Evolutionary conservation across 2,888 invertebrate species (phyloP).

Genomic region (Linyphia triangularis): DNA sequence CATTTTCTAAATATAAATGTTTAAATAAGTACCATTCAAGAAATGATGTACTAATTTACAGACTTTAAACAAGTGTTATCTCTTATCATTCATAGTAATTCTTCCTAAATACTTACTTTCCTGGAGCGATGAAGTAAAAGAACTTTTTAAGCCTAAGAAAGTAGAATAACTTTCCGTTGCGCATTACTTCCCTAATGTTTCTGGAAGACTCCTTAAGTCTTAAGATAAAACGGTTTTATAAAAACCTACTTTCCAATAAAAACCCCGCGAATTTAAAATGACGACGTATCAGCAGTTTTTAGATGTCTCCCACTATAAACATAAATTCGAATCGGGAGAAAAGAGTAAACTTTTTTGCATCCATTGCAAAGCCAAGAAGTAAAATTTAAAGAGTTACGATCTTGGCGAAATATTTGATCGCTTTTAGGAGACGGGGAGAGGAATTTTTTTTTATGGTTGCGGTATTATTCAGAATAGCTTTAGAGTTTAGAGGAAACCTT

Average conservation of each 20-base stretch:
- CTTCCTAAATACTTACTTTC: conserved; percentile 5
- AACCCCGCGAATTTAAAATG: conserved; percentile 49
- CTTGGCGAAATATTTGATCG: conserved; percentile 63
- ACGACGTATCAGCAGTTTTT: conserved; percentile 57
- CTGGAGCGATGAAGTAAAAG: not conserved
- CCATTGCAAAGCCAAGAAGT: not conserved
- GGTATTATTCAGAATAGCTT: conserved; percentile 36
- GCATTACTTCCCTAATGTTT: conserved; percentile 32
- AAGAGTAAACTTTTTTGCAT: not conserved
- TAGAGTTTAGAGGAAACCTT: conserved; percentile 56
- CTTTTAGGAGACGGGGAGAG: conserved; percentile 15
- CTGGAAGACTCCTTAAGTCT: conserved; percentile 11
- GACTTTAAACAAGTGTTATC: not conserved
- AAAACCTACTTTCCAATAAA: conserved; percentile 5
- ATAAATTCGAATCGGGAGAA: conserved; percentile 56
- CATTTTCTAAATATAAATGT: not conserved
- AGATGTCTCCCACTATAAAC: conserved; percentile 59
- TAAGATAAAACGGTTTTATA: conserved; percentile 36
- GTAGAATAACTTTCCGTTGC: conserved; percentile 3
- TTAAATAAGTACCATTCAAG: not conserved
- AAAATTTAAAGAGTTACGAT: conserved; percentile 59
- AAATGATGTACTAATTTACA: not conserved
- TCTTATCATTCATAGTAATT: conserved; percentile 36
- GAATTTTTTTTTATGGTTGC: conserved; percentile 55
- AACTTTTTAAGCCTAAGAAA: conserved; percentile 15